phyloP scores from a whole-genome alignment of 2,797 vertebrate genomes.

The Sebastes reedi region DNA sequence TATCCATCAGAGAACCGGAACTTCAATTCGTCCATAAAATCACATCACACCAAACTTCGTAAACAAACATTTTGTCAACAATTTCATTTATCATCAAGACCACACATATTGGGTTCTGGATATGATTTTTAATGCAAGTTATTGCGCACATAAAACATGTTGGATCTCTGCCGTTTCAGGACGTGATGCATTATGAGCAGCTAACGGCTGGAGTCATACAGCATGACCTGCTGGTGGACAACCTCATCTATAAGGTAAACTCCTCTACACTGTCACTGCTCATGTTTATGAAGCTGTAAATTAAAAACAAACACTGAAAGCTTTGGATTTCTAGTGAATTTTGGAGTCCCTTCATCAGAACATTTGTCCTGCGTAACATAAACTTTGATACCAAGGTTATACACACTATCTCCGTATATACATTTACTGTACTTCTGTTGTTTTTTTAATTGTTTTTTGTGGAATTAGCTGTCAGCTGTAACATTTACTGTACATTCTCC shows the following conservation, averaged over 20 bases:
- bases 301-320: too few relatives aligned
- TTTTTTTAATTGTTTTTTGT: neutral
- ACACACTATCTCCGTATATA: neutral
- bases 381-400: neutral
- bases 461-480: neutral
- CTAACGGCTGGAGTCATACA: slow-evolving; percentile 97
- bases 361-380: neutral
- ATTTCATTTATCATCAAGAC: neutral
- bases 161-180: slow-evolving; percentile 81
- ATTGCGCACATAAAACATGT: neutral
- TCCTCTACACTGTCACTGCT: neutral
- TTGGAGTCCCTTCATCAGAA: neutral
- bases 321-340: neutral
- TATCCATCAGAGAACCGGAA: neutral
- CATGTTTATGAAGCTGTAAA: neutral
- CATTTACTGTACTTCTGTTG: neutral
- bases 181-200: slow-evolving; percentile 95
- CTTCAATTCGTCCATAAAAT: neutral
- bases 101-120: neutral
- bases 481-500: neutral
- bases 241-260: slow-evolving; percentile 95
- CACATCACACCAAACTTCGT: neutral
- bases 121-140: neutral
- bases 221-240: slow-evolving; percentile 96
- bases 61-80: neutral